phyloP scores from a whole-genome alignment of 2,113 vertebrate genomes.

The Cercopithecus mona region DNA sequence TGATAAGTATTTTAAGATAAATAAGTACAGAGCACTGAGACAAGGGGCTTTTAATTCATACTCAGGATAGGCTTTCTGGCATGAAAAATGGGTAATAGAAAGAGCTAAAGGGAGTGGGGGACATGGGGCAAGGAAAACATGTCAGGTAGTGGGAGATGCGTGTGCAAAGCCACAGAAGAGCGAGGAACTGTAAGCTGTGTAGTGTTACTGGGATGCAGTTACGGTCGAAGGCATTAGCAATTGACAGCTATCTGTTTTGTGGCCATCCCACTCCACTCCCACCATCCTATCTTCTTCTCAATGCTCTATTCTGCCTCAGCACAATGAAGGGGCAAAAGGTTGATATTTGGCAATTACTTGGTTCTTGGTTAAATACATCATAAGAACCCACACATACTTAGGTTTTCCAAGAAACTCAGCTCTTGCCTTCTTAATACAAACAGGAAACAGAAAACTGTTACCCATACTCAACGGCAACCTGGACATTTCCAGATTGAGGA shows the following conservation, averaged over 20 bases:
- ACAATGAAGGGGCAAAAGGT: not conserved
- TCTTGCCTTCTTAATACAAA: not conserved
- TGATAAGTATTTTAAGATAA: not conserved
- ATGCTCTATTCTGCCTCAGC: accelerated
- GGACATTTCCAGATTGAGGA: not conserved
- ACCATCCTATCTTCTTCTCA: not conserved
- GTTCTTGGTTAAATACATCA: not conserved
- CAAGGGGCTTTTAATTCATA: not conserved
- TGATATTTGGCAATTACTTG: not conserved
- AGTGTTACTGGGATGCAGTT: not conserved
- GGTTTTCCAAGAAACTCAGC: not conserved
- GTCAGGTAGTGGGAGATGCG: not conserved
- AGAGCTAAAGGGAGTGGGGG: not conserved
- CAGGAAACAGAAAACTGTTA: not conserved
- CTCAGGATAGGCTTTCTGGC: not conserved
- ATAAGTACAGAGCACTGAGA: too few species aligned
- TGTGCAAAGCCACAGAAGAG: not conserved
- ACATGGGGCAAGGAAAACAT: too few species aligned
- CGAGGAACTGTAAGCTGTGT: not conserved
- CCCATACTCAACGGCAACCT: not conserved
- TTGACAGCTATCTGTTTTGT: not conserved
- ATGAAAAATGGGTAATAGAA: not conserved
- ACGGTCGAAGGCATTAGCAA: not conserved
- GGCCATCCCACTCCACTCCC: not conserved
- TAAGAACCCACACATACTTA: not conserved